Percentiles rank a stretch among this genome's conserved stretches.
Evolutionary conservation across 2,888 invertebrate species (phyloP).

Genomic region (Gortyna flavago): DNA sequence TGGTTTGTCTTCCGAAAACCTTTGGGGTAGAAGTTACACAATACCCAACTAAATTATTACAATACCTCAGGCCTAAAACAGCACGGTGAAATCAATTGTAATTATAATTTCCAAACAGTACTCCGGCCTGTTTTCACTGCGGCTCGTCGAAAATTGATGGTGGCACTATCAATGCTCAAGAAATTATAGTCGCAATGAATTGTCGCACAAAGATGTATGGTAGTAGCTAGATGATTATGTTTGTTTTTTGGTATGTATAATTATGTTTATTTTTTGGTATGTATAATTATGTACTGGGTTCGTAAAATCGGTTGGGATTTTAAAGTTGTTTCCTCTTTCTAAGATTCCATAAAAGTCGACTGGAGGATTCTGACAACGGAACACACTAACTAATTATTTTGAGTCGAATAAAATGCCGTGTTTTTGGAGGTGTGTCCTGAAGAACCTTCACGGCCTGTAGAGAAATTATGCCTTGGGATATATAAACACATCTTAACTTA

Average conservation of each 20-base stretch:
- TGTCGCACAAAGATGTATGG: slow-evolving; percentile 13
- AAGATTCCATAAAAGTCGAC: not conserved
- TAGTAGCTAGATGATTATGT: slow-evolving; percentile 31
- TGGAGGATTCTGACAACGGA: not conserved
- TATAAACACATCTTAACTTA: not conserved
- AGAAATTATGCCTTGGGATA: not conserved
- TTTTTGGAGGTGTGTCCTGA: not conserved
- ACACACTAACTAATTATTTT: not conserved
- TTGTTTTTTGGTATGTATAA: no score
- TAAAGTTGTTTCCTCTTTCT: not conserved
- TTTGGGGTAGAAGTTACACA: no score
- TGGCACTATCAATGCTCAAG: slow-evolving; percentile 55
- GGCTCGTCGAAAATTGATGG: slow-evolving; percentile 61
- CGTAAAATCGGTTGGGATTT: not conserved
- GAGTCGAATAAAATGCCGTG: not conserved
- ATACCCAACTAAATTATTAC: slow-evolving; percentile 42
- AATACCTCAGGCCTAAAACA: slow-evolving; percentile 50
- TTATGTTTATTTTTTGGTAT: no score
- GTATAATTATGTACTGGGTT: no score
- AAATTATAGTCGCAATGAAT: slow-evolving; percentile 61
- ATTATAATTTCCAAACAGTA: slow-evolving; percentile 56
- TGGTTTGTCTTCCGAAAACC: no score
- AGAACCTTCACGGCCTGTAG: not conserved
- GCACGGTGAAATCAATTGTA: slow-evolving; percentile 54
- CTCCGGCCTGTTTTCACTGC: slow-evolving; percentile 18